phyloP scores from a whole-genome alignment of 23 tunicate species.

The Halocynthia aurantium region DNA sequence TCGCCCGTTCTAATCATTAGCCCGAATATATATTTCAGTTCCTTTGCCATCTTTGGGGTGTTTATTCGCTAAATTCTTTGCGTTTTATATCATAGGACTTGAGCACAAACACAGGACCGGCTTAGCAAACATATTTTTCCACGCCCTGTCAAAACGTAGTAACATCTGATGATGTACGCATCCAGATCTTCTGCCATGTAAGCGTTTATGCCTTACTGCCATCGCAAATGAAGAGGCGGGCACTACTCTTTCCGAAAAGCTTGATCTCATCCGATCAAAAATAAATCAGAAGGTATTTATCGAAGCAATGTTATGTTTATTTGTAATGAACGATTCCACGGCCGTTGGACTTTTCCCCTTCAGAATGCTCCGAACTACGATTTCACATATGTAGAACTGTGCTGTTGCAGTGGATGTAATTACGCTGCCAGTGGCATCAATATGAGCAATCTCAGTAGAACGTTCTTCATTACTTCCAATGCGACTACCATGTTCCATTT shows the following conservation, averaged over 20 bases:
- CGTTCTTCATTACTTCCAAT: neutral
- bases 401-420: neutral
- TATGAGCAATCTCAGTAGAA: neutral
- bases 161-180: neutral
- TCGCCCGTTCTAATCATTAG: too few species aligned
- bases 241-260: neutral
- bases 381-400: conserved; percentile 11
- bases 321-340: neutral
- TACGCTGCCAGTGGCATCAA: conserved; percentile 14
- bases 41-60: too few species aligned
- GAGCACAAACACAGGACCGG: neutral
- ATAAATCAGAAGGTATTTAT: neutral
- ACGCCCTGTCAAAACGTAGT: neutral
- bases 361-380: conserved; percentile 1
- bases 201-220: conserved; percentile 1
- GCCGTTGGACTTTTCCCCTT: conserved; percentile 9
- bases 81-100: conserved; percentile 3
- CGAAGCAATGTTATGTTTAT: neutral
- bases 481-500: too few species aligned
- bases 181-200: conserved; percentile 4
- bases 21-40: too few species aligned
- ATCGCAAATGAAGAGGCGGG: conserved; percentile 4
- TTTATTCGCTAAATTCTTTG: neutral
- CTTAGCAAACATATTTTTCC: neutral
- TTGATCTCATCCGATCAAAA: conserved; percentile 7